These are phyloP conservation scores for Conops quadrifasciatus DNA, from an alignment of 2,888 invertebrate genomes.

Conservation along the genomic window DNA sequence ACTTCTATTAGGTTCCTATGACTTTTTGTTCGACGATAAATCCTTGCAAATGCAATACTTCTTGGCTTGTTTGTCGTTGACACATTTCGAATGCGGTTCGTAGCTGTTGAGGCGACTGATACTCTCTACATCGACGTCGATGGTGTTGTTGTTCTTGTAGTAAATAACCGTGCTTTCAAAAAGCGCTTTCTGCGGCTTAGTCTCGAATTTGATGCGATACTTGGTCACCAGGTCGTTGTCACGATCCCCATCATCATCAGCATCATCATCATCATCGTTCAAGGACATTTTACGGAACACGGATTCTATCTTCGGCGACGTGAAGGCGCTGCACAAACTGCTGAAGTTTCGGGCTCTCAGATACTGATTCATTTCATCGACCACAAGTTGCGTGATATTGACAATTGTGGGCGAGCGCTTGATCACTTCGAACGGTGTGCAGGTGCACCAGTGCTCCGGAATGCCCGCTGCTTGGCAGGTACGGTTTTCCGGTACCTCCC, in stretches of 20 bases:
- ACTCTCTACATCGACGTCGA: slow-evolving; percentile 46
- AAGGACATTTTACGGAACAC: slow-evolving; percentile 28
- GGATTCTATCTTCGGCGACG: slow-evolving; percentile 36
- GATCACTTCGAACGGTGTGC: slow-evolving; percentile 67
- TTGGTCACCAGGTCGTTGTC: slow-evolving; percentile 24
- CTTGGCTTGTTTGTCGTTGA: slow-evolving; percentile 49
- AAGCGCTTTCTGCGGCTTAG: slow-evolving; percentile 25
- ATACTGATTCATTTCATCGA: slow-evolving; percentile 51
- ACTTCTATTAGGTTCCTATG: neutral
- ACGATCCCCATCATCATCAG: neutral
- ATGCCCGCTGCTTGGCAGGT: slow-evolving; percentile 75
- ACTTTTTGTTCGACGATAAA: slow-evolving; percentile 28
- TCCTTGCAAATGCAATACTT: slow-evolving; percentile 55
- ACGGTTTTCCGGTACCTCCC: slow-evolving; percentile 69
- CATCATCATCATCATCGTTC: neutral
- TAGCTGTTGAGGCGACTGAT: slow-evolving; percentile 52
- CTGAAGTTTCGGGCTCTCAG: slow-evolving; percentile 45
- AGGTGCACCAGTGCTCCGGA: slow-evolving; percentile 79
- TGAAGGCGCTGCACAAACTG: slow-evolving; percentile 44
- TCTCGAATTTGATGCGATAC: slow-evolving; percentile 41
- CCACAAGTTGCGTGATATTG: slow-evolving; percentile 35
- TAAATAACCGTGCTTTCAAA: slow-evolving; percentile 49
- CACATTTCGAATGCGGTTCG: slow-evolving; percentile 45
- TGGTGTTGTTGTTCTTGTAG: slow-evolving; percentile 37
- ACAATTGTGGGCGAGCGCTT: slow-evolving; percentile 13